Evolutionary conservation across 2,888 invertebrate genomes (phyloP).

Genomic region (Eristalinus sepulchralis): DNA sequence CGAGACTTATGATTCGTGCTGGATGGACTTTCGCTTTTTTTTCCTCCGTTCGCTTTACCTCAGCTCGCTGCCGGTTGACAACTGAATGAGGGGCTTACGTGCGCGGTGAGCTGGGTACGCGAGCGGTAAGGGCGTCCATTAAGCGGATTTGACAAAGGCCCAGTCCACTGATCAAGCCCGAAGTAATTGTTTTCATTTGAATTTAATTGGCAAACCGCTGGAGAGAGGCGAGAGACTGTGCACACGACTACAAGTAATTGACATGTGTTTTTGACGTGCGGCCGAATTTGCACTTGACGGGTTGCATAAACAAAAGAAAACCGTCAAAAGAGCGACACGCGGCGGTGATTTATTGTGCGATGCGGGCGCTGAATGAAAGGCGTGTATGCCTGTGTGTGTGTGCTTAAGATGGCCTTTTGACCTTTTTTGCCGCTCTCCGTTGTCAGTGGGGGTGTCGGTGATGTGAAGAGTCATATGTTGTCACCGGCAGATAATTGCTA

Average conservation of each 20-base stretch:
- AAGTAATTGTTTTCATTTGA: slow-evolving; percentile 64
- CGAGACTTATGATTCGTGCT: slow-evolving; percentile 32
- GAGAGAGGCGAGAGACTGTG: neutral
- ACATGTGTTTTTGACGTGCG: slow-evolving; percentile 68
- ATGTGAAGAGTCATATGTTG: neutral
- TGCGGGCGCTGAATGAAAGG: neutral
- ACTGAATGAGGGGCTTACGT: neutral
- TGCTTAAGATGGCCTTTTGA: slow-evolving; percentile 34
- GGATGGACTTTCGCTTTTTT: slow-evolving; percentile 62
- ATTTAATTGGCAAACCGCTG: slow-evolving; percentile 57
- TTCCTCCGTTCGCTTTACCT: neutral
- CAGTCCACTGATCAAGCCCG: slow-evolving; percentile 42
- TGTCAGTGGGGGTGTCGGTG: slow-evolving; percentile 1
- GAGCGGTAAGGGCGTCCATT: slow-evolving; percentile 29
- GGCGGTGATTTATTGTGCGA: slow-evolving; percentile 44
- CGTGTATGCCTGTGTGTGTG: slow-evolving; percentile 27
- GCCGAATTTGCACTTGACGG: slow-evolving; percentile 56
- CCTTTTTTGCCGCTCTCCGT: slow-evolving; percentile 31
- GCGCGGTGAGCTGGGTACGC: neutral
- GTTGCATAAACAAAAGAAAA: slow-evolving; percentile 36
- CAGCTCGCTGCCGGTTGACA: neutral
- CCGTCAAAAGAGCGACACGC: slow-evolving; percentile 19
- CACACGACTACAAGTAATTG: slow-evolving; percentile 37
- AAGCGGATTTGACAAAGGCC: slow-evolving; percentile 62
- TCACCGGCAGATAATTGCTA: slow-evolving; percentile 39